phyloP scores from a whole-genome alignment of 2,888 invertebrate genomes.

The Pterobdella sp. region DNA sequence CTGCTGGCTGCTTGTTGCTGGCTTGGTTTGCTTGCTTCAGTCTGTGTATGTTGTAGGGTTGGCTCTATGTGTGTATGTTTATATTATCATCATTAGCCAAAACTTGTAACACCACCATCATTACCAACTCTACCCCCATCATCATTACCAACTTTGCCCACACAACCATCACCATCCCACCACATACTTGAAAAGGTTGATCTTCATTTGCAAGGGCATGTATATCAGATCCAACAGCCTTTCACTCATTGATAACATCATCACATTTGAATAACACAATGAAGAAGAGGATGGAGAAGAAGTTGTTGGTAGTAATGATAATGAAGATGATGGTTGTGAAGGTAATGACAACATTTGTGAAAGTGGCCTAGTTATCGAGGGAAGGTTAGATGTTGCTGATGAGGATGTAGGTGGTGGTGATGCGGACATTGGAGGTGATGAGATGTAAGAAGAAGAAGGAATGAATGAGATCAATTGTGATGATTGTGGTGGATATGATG shows the following conservation, averaged over 20 bases:
- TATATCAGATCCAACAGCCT: neutral
- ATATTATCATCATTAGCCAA: too few species aligned
- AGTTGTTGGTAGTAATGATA: neutral
- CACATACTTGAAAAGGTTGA: neutral
- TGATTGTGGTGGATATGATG: neutral
- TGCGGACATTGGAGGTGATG: neutral
- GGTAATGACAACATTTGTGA: neutral
- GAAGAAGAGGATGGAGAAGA: slow-evolving; percentile 8
- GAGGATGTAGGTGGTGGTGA: neutral
- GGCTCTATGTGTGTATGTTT: too few species aligned
- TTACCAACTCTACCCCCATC: too few species aligned
- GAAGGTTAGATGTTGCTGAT: neutral
- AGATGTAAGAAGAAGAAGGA: neutral
- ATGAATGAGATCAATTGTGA: neutral
- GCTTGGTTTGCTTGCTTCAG: neutral
- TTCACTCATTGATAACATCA: neutral
- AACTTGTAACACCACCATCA: too few species aligned
- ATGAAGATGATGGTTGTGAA: slow-evolving; percentile 10
- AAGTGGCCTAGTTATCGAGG: neutral
- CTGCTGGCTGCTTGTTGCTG: neutral
- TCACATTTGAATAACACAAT: too few species aligned
- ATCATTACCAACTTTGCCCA: too few species aligned
- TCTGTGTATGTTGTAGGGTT: neutral
- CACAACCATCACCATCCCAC: neutral
- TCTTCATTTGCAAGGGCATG: neutral